Percentiles rank a stretch among this genome's conserved stretches.
These are phyloP conservation scores for Platycercus adscitus DNA, from an alignment of 2,113 vertebrate species.

Conservation along the genomic window DNA sequence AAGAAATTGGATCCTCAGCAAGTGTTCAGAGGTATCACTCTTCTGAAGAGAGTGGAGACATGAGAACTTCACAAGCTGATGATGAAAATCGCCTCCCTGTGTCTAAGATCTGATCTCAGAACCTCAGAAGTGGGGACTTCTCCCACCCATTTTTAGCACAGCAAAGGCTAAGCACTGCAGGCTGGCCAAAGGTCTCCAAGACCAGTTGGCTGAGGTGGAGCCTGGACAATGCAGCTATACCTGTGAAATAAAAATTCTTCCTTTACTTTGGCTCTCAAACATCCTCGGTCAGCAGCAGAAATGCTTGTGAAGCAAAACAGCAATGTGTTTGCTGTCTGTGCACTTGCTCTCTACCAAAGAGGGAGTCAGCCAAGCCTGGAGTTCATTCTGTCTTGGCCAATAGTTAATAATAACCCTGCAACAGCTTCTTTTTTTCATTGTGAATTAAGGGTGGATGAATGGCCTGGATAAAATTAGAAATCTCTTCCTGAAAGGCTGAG, in stretches of 20 bases:
- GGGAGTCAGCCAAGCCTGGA: constrained; percentile 42
- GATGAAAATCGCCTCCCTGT: neutral
- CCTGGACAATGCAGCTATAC: neutral
- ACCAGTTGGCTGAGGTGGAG: neutral
- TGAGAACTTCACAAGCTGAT: neutral
- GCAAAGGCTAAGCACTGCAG: neutral
- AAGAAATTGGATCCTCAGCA: rapidly evolving
- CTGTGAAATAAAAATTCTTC: neutral
- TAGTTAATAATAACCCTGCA: constrained; percentile 53
- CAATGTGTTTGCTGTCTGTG: neutral
- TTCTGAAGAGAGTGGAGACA: rapidly evolving
- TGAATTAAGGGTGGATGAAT: constrained; percentile 43
- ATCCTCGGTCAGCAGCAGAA: neutral
- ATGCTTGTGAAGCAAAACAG: neutral
- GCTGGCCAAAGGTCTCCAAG: neutral
- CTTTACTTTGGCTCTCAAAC: neutral
- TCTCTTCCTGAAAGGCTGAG: constrained; percentile 31
- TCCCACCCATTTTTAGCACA: neutral
- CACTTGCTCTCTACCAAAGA: constrained; percentile 29
- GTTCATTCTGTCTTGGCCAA: constrained; percentile 49
- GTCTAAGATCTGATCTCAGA: neutral
- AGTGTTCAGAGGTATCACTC: rapidly evolving
- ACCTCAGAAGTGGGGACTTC: neutral
- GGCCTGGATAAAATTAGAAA: constrained; percentile 57
- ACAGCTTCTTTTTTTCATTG: neutral